Base-by-base conservation (phyloP, 2,113 vertebrate species). In the Anser brachyrhynchus region DNA sequence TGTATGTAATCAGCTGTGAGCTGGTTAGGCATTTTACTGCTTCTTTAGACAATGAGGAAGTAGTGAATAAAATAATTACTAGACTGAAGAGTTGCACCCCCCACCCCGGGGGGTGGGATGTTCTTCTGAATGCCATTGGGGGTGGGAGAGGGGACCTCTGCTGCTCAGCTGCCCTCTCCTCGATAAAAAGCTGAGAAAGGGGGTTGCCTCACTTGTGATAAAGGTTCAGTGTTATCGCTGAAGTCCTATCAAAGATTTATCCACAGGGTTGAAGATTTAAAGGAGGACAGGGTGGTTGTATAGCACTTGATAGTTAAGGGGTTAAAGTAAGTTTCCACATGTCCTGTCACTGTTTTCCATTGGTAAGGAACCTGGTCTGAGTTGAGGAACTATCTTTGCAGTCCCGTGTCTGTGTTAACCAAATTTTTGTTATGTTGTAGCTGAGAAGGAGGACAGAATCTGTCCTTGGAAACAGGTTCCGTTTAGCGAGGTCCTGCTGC, bases 1-100 rank as follows among this genome's bases (percentile, higher is more conserved):
- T 96, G 92, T 86, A 84, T 71, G 12, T 83, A 95, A 97, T 96
- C 95, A 88, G 96, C 92, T 93, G 59, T 73, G 78, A 90, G 87
- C 95, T 97, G 89, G 89, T 94, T 91, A 85, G 89, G 92, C 52
- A 13, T 93, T 78, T 92, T 85, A 49, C 62, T 91, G 92, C 93
- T 95, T 94, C 94, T 92, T 89, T 90, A 94, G 73, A 93, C 80
- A 74, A 70, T 19, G 90, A 91, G 86, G 33, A 43, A 83, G 87
- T 73, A 84, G 90, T 35, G 31, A 93, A 95, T 83, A 87, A 93
- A 96, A 80, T 54, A 83, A 72, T 51, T 69, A 5, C 78, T 84
- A 65, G 93, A 89, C 54, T 95, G 94, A 91, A 73, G 69, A 79
- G 79, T 72, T 65, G 57, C 80, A 49, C 62, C 80, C 62, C 62